phyloP scores from a whole-genome alignment of 2,888 invertebrate species.

The Laothoe populi region DNA sequence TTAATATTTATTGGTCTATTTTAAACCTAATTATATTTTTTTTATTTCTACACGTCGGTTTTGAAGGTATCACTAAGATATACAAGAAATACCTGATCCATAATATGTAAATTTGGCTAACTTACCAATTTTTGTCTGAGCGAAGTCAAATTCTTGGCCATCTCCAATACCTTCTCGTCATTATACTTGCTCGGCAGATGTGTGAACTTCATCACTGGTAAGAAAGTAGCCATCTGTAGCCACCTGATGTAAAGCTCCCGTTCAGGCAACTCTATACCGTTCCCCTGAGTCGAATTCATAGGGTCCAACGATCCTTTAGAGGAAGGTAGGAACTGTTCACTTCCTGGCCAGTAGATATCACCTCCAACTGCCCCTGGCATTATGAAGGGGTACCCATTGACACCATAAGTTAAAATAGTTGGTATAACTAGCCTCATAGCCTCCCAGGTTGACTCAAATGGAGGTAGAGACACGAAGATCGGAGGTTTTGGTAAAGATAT shows the following conservation, averaged over 20 bases:
- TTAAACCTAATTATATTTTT: too few species aligned
- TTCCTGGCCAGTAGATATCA: slow-evolving; percentile 88
- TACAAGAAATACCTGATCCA: too few species aligned
- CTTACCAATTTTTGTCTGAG: slow-evolving; percentile 90
- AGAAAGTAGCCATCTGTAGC: slow-evolving; percentile 95
- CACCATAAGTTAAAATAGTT: slow-evolving; percentile 93
- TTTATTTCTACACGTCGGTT: too few species aligned
- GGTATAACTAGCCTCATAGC: slow-evolving; percentile 93
- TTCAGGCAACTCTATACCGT: slow-evolving; percentile 86
- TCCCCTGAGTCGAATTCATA: slow-evolving; percentile 67
- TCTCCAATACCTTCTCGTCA: slow-evolving; percentile 89
- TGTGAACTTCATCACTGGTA: slow-evolving; percentile 96
- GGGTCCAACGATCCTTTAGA: slow-evolving; percentile 74
- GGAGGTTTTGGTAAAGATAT: slow-evolving; percentile 92
- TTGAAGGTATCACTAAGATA: too few species aligned
- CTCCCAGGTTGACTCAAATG: slow-evolving; percentile 95
- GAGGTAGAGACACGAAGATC: slow-evolving; percentile 93
- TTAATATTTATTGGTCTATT: too few species aligned
- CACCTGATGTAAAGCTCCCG: slow-evolving; percentile 95
- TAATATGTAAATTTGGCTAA: slow-evolving; percentile 26
- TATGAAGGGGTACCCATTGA: slow-evolving; percentile 96
- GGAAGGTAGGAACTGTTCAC: slow-evolving; percentile 81
- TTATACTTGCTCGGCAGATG: slow-evolving; percentile 95
- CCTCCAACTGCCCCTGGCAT: slow-evolving; percentile 98
- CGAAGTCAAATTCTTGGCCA: slow-evolving; percentile 90